Percentiles rank a stretch among this genome's conserved stretches.
Conservation (phyloP, 2,797 vertebrate genomes). For the Sebastolobus alascanus region DNA sequence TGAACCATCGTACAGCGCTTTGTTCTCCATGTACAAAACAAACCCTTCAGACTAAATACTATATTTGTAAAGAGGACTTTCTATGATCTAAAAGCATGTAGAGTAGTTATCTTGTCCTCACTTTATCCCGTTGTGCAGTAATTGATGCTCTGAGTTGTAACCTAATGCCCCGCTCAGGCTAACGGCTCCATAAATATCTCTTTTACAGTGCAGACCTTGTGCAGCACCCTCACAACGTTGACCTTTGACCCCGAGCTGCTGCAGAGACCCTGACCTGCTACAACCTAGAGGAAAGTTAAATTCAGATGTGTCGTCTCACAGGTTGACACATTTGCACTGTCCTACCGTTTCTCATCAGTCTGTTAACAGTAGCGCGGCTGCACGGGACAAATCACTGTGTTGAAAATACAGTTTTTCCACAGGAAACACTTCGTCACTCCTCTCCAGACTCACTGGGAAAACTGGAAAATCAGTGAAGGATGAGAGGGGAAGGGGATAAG, state of each 20-base stretch:
- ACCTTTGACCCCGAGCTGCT: conserved; percentile 46
- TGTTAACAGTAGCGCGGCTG: conserved; percentile 24
- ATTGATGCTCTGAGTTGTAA: conserved; percentile 26
- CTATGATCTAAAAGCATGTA: too few species aligned
- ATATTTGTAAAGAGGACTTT: too few species aligned
- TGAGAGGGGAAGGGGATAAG: conserved; percentile 39
- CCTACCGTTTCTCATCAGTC: conserved; percentile 11
- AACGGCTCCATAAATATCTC: conserved; percentile 57
- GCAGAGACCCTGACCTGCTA: conserved; percentile 33
- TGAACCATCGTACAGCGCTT: too few species aligned
- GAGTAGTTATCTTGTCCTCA: too few species aligned
- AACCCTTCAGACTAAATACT: too few species aligned
- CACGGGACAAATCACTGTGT: conserved; percentile 23
- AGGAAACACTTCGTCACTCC: conserved; percentile 58
- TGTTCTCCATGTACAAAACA: too few species aligned
- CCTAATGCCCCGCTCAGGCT: conserved; percentile 9
- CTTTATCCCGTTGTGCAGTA: too few species aligned
- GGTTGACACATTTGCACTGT: conserved; percentile 11
- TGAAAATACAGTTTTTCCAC: conserved; percentile 57
- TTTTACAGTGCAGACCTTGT: conserved; percentile 44
- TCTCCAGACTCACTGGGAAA: conserved; percentile 60
- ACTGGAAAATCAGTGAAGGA: conserved; percentile 63
- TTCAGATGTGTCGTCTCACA: conserved; percentile 9
- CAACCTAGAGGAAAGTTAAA: conserved; percentile 15
- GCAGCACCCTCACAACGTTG: conserved; percentile 28